Evolutionary conservation across 2,113 vertebrate genomes (phyloP), one percentile per base, ranked within the genome.

Genomic region (Syngnathoides biaculeatus): DNA sequence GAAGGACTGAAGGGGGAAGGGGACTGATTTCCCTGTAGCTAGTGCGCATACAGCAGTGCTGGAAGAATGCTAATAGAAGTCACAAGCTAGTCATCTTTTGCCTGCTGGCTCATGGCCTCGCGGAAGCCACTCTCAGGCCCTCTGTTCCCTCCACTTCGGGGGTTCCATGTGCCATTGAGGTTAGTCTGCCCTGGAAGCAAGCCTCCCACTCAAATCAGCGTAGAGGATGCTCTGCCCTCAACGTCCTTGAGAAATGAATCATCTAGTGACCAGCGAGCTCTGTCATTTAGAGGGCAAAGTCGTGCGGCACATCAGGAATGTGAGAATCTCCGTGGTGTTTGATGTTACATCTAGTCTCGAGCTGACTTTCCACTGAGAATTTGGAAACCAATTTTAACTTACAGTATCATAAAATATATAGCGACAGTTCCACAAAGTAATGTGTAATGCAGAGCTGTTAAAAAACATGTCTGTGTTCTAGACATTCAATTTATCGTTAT

Each of bases 11-110:
- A 61, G 66, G 78, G 61, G 77, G 64, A 62, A 24, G 56, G 81
- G 69, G 73, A 52, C 71, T 74, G 68, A 74, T 53, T 67, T 75
- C 82, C 85, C 82, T 24, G 48, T 24, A 39, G 73, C 76, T 61
- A 71, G 63, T 86, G 80, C 79, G 67, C 67, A 67, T 75, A 73
- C 43, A 60, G 69, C 87, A 79, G 82, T 84, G 86, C 79, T 82
- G 73, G 50, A 76, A 79, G 78, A 87, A 88, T 89, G 86, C 84
- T 89, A 90, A 92, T 81, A 84, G 68, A 82, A 80, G 80, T 83
- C 79, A 71, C 71, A 73, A 59, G 71, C 62, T 61, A 68, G 71
- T 65, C 67, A 69, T 75, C 73, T 65, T 75, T 72, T 83, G 70
- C 81, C 74, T 17, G 15, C 55, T 80, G 82, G 73, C 70, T 75